Percentiles rank a stretch among this genome's conserved stretches.
Conservation (phyloP, 2,113 vertebrate species). For the Formicarius rufipectus region DNA sequence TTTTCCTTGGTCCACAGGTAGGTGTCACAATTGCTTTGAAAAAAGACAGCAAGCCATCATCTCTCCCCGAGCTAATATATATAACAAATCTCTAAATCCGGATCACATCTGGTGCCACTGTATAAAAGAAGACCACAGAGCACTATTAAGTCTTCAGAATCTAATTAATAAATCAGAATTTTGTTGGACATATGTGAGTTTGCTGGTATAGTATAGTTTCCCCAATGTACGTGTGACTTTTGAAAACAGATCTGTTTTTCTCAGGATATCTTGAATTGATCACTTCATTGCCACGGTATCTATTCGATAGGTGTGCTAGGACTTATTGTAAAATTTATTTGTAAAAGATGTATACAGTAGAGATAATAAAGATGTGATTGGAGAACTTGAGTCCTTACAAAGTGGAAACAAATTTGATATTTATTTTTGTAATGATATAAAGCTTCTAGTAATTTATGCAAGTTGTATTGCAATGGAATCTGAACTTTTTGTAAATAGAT, state of each 20-base stretch:
- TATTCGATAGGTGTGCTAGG: constrained; percentile 87
- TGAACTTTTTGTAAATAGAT: constrained; percentile 98
- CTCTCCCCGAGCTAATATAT: constrained; percentile 79
- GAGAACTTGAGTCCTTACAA: constrained; percentile 91
- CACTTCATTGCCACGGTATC: constrained; percentile 93
- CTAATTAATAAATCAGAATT: constrained; percentile 70
- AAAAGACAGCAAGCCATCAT: constrained; percentile 86
- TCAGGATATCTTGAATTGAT: constrained; percentile 93
- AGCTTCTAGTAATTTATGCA: constrained; percentile 99
- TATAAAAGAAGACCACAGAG: constrained; percentile 80
- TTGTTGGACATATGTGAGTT: constrained; percentile 79
- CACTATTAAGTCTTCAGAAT: constrained; percentile 78
- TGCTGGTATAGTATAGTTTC: constrained; percentile 84
- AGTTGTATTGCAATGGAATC: constrained; percentile 99
- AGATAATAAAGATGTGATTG: constrained; percentile 82
- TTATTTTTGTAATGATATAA: constrained; percentile 99
- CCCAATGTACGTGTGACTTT: constrained; percentile 89
- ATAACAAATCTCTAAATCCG: constrained; percentile 80
- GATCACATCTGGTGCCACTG: constrained; percentile 86
- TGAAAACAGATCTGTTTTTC: constrained; percentile 87
- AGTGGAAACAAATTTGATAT: constrained; percentile 99
- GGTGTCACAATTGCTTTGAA: constrained; percentile 99
- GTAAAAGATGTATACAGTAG: constrained; percentile 87
- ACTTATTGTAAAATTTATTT: constrained; percentile 87
- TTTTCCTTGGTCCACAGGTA: constrained; percentile 96